Evolutionary conservation across 2,113 vertebrate genomes (phyloP).

Genomic region (Oplegnathus fasciatus): DNA sequence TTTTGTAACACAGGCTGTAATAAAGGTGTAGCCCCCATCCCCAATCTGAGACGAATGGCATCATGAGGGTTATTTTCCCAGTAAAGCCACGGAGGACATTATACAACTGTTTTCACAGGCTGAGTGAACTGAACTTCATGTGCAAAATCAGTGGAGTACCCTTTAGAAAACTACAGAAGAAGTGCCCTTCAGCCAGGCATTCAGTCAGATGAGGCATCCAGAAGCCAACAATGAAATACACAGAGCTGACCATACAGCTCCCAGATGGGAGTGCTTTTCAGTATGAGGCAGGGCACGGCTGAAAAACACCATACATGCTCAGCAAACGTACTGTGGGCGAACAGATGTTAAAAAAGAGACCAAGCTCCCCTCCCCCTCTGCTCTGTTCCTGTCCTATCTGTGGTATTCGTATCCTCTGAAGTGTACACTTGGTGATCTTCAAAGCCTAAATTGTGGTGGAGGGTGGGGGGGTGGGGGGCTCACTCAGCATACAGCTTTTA

Average conservation of each 20-base stretch:
- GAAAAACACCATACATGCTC: conserved; percentile 42
- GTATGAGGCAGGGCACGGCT: conserved; percentile 32
- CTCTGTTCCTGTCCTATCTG: conserved; percentile 45
- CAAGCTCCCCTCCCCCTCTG: conserved; percentile 21
- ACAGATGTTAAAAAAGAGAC: conserved; percentile 63
- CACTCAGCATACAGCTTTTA: conserved; percentile 1
- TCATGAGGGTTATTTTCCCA: neutral
- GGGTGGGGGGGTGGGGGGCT: neutral
- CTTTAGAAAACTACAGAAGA: neutral
- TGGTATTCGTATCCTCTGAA: conserved; percentile 62
- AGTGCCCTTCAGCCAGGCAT: conserved; percentile 8
- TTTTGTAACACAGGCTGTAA: neutral
- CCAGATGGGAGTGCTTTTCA: conserved; percentile 52
- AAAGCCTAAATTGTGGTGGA: conserved; percentile 39
- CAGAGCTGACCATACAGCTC: conserved; percentile 4
- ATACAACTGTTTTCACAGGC: neutral
- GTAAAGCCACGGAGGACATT: neutral
- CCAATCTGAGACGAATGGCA: neutral
- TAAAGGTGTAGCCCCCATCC: neutral
- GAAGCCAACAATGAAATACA: conserved; percentile 20
- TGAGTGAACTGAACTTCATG: neutral
- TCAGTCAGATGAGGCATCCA: conserved; percentile 19
- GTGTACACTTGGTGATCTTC: conserved; percentile 66
- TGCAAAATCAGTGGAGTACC: neutral
- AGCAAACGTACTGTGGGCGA: conserved; percentile 50